Conservation (phyloP, 2,888 invertebrate genomes). For the Seira musarum region DNA sequence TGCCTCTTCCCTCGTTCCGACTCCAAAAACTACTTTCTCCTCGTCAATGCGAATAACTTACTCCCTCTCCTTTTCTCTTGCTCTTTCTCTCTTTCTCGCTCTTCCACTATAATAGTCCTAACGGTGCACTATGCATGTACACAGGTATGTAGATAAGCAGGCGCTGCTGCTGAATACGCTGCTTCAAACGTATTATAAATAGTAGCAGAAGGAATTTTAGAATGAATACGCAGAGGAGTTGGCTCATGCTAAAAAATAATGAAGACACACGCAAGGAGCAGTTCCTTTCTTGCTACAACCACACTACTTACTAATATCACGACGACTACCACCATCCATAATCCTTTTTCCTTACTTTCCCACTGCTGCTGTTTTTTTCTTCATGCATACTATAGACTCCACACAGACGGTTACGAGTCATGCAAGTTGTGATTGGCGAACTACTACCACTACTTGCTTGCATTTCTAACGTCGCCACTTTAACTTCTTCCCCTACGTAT, state of each 20-base stretch:
- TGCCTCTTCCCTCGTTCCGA: conserved; percentile 31
- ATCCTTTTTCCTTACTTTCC: conserved; percentile 9
- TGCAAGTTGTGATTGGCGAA: conserved; percentile 17
- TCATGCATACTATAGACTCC: conserved; percentile 32
- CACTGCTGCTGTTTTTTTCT: conserved; percentile 14
- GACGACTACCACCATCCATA: not conserved
- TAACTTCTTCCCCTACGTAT: not conserved
- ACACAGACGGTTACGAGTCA: conserved; percentile 31
- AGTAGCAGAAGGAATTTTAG: conserved; percentile 3
- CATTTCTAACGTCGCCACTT: not conserved
- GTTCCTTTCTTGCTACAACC: conserved; percentile 7
- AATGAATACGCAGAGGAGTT: conserved; percentile 23
- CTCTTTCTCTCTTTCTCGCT: not conserved
- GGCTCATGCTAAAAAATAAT: conserved; percentile 18
- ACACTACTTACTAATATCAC: conserved; percentile 20
- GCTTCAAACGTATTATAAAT: not conserved
- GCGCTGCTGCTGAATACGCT: not conserved
- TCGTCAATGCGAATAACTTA: conserved; percentile 26
- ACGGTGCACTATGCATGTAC: not conserved
- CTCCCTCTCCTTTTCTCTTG: conserved; percentile 11
- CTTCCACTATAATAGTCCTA: not conserved
- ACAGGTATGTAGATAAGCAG: not conserved
- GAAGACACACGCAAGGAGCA: conserved; percentile 2
- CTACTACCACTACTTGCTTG: conserved; percentile 14
- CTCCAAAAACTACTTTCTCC: conserved; percentile 44